Evolutionary conservation across 2,888 invertebrate genomes (phyloP), one percentile per base, ranked within the genome.

Genomic region (Sinodicranocentrus sp.): DNA sequence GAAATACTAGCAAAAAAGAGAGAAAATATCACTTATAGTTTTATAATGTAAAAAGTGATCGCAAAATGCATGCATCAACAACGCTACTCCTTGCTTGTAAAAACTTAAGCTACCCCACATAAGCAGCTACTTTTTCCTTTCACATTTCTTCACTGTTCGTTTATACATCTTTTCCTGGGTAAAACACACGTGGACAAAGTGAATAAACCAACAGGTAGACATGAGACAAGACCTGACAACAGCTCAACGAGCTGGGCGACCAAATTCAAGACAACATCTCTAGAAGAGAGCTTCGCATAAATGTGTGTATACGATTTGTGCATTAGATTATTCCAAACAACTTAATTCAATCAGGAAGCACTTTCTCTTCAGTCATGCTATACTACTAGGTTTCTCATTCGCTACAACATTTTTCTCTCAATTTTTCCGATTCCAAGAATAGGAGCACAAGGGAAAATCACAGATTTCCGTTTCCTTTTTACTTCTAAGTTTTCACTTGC

Each of bases 131-230:
- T n/a, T 39, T 13, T 8, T 13, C 39, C 39, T 39, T 6, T 39
- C 39, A 13, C 13, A 6, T 6, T 8, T 39, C 39, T 13, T 39
- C 39, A 6, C 6, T 6, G 8, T 28, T 17, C 15, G 25, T 23
- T 39, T 57, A 15, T 52, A 17, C 57, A 25, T 28, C 26, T 17
- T 44, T 1, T 43, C 33, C 19, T 21, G 15, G n/a, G 28, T 28
- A 43, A 63, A 63, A 23, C 77, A 78, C 84, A 78, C 84, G 78
- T 84, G 84, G 78, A 68, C 77, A 70, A 59, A 72, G 73, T 84
- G 73, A 84, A 84, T 84, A 73, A 84, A 78, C 72, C 84, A 84
- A 84, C 84, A 84, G 78, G 83, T 83, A 83, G 77, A 76, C 48
- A n/a, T 5, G 52, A 43, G n/a, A 25, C 63, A 28, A 28, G 1